phyloP scores from a whole-genome alignment of 2,113 vertebrate genomes.

The Cercocebus atys region DNA sequence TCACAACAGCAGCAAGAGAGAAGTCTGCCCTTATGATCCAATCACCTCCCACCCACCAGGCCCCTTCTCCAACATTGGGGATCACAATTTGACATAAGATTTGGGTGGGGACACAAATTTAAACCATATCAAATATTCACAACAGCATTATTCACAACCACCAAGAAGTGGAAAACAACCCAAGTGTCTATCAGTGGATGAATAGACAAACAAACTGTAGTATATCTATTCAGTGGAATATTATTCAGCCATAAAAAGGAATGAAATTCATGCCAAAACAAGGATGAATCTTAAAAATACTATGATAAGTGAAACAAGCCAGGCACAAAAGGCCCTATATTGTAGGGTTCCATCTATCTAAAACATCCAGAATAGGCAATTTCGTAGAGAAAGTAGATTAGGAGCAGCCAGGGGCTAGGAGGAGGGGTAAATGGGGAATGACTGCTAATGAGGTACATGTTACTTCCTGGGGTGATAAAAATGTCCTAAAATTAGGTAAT shows the following conservation, averaged over 20 bases:
- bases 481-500: background rate
- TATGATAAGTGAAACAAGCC: background rate
- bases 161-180: background rate
- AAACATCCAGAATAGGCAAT: background rate
- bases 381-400: background rate
- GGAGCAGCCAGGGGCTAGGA: background rate
- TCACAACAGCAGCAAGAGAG: no score
- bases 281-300: background rate
- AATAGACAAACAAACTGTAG: background rate
- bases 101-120: no score
- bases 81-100: no score
- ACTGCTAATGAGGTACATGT: background rate
- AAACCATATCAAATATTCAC: background rate
- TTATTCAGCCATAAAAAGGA: background rate
- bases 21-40: no score
- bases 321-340: background rate
- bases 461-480: background rate
- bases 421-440: background rate
- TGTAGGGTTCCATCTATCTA: background rate
- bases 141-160: background rate
- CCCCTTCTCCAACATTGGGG: no score
- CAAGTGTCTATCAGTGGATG: background rate
- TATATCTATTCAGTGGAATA: background rate
- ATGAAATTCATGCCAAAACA: background rate
- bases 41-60: no score